Base-by-base conservation (phyloP, 2,797 vertebrate genomes). In the Brachymystax lenok region DNA sequence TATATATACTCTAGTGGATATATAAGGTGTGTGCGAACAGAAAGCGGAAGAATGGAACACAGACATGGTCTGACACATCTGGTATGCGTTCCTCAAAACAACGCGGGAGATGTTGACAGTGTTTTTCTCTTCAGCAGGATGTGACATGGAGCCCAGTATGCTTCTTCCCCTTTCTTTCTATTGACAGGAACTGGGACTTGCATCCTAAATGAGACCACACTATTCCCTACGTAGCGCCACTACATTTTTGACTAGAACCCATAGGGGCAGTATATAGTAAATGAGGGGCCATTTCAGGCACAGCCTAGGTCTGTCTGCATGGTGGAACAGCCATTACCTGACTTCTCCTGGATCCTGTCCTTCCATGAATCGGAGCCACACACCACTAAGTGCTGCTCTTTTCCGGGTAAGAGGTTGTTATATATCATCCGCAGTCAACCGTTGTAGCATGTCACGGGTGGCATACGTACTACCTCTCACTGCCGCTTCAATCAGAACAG, bases 321-420 rank as follows among this genome's bases (percentile, higher is more conserved):
- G 80, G 69, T 27, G 77, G 56, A 73, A 33, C 14, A 52, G 33
- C 16, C 63, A 74, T 66, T 80, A 74, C 27, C 50, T 16, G 28
- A 35, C 24, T 66, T 64, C 56, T 68, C 74, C 81, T 54, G 72
- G 30, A 69, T 50, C 0, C 8, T 69, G 30, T 59, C 50, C 77
- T 77, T 82, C 40, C 40, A 40, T 8, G 40, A 40, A 8, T 79
- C 64, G 17, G 77, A 74, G 50, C 74, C 76, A 56, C 74, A 56
- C 64, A 80, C 52, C 80, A 80, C 83, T 82, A 82, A 87, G 77
- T 70, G 77, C 81, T 77, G 24, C 40, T 46, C 10, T 3, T 83
- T 80, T 86, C 73, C 74, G 70, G 51, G 46, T 35, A 78, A 78
- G 87, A 79, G 70, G 35, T 12, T 10, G 51, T 73, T 71, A 72